Conservation (phyloP, 1,140 invertebrate species). For the Apis cerana region DNA sequence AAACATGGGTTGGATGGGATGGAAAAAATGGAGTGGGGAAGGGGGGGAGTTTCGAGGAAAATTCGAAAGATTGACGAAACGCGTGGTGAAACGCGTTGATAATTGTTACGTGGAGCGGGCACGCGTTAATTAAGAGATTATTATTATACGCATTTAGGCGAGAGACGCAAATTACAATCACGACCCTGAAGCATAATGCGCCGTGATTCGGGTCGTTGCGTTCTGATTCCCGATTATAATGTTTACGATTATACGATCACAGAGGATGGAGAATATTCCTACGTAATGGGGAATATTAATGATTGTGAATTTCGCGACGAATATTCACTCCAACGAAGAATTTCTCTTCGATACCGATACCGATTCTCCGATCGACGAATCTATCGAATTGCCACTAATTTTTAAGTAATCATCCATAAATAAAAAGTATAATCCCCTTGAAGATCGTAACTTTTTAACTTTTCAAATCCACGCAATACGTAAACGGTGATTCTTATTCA, state of each 20-base stretch:
- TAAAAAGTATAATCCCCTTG: not conserved
- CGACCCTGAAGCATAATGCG: slow-evolving; percentile 71
- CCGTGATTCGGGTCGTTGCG: slow-evolving; percentile 75
- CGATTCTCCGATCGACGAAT: too few species aligned
- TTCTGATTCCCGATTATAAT: slow-evolving; percentile 69
- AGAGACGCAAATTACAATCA: slow-evolving; percentile 77
- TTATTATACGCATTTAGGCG: slow-evolving; percentile 76
- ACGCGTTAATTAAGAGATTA: slow-evolving; percentile 75
- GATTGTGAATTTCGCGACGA: not conserved
- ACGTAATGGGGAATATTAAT: slow-evolving; percentile 18
- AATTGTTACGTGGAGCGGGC: not conserved
- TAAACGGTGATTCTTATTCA: too few species aligned
- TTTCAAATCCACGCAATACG: too few species aligned
- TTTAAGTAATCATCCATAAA: too few species aligned
- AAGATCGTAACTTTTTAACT: too few species aligned
- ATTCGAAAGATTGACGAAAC: not conserved
- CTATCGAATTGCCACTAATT: too few species aligned
- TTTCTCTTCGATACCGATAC: not conserved
- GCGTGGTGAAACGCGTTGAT: not conserved
- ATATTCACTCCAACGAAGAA: not conserved
- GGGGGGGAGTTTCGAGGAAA: not conserved
- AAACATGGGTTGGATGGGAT: too few species aligned
- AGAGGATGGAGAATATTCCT: slow-evolving; percentile 32
- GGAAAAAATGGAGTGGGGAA: too few species aligned
- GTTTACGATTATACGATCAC: slow-evolving; percentile 61